Conservation (phyloP, 2,797 vertebrate species). For the Coranthus polyacanthus region DNA sequence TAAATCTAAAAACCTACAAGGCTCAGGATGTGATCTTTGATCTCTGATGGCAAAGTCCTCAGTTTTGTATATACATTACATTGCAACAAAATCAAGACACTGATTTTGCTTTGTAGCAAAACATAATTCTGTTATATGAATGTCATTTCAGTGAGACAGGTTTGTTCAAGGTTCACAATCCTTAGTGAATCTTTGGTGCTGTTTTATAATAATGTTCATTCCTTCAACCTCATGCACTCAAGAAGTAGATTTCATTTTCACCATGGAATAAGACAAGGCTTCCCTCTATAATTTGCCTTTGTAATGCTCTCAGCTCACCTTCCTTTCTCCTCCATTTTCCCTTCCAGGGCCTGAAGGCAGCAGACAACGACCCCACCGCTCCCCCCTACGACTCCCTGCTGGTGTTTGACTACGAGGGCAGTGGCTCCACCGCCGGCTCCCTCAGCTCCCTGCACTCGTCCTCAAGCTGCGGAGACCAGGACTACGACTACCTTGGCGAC, state of each 20-base stretch:
- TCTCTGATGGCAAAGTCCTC: no score
- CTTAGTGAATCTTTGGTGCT: not conserved
- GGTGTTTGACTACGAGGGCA: constrained; percentile 98
- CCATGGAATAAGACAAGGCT: not conserved
- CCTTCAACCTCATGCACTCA: not conserved
- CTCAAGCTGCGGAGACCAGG: constrained; percentile 95
- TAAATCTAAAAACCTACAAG: no score
- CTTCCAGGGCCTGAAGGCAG: constrained; percentile 94
- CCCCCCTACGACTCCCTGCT: constrained; percentile 97
- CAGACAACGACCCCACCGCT: constrained; percentile 96
- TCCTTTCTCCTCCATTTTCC: constrained; percentile 18
- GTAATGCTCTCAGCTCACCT: not conserved
- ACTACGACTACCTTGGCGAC: constrained; percentile 98
- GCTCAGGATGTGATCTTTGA: no score
- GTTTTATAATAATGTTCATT: not conserved
- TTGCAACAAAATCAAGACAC: no score
- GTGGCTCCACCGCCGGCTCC: constrained; percentile 95
- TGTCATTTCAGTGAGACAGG: no score
- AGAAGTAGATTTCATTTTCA: not conserved
- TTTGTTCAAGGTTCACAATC: not conserved
- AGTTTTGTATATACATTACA: no score
- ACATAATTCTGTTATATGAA: no score
- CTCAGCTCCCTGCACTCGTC: constrained; percentile 97
- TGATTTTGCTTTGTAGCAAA: no score
- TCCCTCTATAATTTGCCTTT: not conserved